Base-by-base conservation (phyloP, 2,113 vertebrate genomes). In the Urocynchramus pylzowi region DNA sequence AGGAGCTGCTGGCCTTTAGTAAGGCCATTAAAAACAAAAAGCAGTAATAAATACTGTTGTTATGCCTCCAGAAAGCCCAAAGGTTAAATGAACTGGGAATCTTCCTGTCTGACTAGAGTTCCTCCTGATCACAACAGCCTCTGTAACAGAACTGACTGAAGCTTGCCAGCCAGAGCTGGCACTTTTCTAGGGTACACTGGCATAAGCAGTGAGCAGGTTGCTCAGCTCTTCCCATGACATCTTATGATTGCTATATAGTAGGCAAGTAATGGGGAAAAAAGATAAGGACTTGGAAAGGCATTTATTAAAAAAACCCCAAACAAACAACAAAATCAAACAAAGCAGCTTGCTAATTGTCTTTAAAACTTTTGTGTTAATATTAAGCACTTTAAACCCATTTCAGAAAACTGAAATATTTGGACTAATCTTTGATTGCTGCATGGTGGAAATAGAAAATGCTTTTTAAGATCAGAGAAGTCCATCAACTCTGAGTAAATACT, bases 21-120 rank as follows among this genome's bases (percentile, higher is more conserved):
- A 42, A 92, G n/a, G 54, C 85, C 37, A 65, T 95, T 92, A 88
- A 92, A 93, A 90, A 31, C 5, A 39, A 90, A 83, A 45, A 88
- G 52, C 42, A 52, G 88, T 45, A 88, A 90, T 93, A 94, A 97
- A 94, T 92, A 76, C 27, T 15, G 16, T 35, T 77, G 59, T 90
- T 83, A 50, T 16, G 26, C 59, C 56, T 91, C 37, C 59, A 92
- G 54, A 92, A 80, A 77, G 42, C 64, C 39, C 76, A 49, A 81
- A 89, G 86, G 23, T 84, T 92, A 90, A 89, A 76, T 0, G 27
- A 61, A 69, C 53, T 41, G 41, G 63, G 63, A 88, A 45, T 57
- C 79, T 92, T 94, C 53, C 54, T 69, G 39, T 93, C 75, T 79
- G 57, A 76, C 39, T 20, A 18, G 86, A 74, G 28, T 7, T 79